Conservation (phyloP, 2,797 vertebrate species). For the Falco peregrinus region DNA sequence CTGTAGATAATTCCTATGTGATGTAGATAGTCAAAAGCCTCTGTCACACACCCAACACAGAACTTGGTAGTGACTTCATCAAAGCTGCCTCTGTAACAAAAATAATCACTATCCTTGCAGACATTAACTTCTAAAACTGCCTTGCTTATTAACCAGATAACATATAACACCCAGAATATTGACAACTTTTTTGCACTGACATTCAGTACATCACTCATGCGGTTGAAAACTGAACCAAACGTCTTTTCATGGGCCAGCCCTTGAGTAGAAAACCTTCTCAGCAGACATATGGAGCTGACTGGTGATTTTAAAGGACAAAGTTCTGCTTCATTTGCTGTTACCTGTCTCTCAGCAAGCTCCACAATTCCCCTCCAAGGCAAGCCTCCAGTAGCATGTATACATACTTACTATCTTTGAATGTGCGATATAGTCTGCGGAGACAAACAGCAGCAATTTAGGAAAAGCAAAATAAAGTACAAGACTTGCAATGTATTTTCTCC, state of each 20-base stretch:
- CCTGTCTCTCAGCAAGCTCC: constrained; percentile 95
- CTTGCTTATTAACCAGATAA: neutral
- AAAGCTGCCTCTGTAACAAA: constrained; percentile 85
- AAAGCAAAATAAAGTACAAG: neutral
- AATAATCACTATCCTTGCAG: neutral
- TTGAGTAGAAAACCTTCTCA: neutral
- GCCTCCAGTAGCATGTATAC: constrained; percentile 96
- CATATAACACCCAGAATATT: neutral
- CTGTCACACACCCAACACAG: constrained; percentile 93
- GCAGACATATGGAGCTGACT: neutral
- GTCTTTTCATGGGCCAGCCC: neutral
- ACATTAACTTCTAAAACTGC: neutral
- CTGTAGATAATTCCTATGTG: constrained; percentile 89
- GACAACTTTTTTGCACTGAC: neutral
- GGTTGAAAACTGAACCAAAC: neutral
- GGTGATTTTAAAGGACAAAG: neutral
- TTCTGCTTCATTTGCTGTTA: constrained; percentile 38
- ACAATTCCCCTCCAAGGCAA: constrained; percentile 92
- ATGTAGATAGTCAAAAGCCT: constrained; percentile 94
- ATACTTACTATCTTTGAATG: constrained; percentile 91
- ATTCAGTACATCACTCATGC: neutral
- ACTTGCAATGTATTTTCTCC: neutral
- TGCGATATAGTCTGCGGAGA: constrained; percentile 85
- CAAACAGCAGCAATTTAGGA: neutral
- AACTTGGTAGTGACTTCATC: constrained; percentile 90